phyloP scores from a whole-genome alignment of 37 sponge, comb jelly and placozoan genomes.

The Theonella swinhoei region DNA sequence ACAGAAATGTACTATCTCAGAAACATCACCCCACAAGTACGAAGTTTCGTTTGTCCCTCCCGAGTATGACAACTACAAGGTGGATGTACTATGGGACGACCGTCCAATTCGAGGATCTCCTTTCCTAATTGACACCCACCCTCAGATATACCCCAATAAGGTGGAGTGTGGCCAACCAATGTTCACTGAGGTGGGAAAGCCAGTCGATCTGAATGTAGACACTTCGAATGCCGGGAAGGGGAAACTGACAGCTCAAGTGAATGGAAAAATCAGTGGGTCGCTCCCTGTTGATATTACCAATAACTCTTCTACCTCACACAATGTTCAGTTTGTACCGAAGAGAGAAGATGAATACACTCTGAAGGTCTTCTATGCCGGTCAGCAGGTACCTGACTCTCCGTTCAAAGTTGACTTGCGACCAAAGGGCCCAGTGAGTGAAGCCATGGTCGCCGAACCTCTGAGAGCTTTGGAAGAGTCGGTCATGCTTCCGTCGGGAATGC shows the following conservation, averaged over 20 bases:
- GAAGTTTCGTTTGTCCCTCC: conserved; percentile 24
- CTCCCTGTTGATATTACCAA: conserved; percentile 44
- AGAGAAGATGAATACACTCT: conserved; percentile 49
- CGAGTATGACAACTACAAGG: conserved; percentile 48
- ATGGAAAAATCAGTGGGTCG: conserved; percentile 1
- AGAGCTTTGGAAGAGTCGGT: conserved; percentile 16
- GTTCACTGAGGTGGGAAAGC: conserved; percentile 25
- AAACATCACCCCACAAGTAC: conserved; percentile 9
- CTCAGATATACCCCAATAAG: conserved; percentile 28
- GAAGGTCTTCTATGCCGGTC: conserved; percentile 32
- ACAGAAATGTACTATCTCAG: conserved; percentile 22
- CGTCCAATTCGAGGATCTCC: conserved; percentile 46
- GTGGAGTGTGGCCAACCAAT: conserved; percentile 39
- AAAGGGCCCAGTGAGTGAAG: conserved; percentile 24
- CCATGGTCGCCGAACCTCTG: not conserved
- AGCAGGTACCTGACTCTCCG: conserved; percentile 55
- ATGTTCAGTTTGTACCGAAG: conserved; percentile 50
- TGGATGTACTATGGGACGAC: conserved; percentile 42
- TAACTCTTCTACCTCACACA: conserved; percentile 1
- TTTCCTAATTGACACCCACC: conserved; percentile 44
- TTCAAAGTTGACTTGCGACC: conserved; percentile 39
- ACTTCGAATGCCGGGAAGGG: conserved; percentile 62
- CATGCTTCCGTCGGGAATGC: not conserved
- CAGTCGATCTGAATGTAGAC: conserved; percentile 47
- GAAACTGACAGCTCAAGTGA: conserved; percentile 37